Evolutionary conservation across 1,140 invertebrate genomes (phyloP).

Genomic region (Trachelipus rathkii): DNA sequence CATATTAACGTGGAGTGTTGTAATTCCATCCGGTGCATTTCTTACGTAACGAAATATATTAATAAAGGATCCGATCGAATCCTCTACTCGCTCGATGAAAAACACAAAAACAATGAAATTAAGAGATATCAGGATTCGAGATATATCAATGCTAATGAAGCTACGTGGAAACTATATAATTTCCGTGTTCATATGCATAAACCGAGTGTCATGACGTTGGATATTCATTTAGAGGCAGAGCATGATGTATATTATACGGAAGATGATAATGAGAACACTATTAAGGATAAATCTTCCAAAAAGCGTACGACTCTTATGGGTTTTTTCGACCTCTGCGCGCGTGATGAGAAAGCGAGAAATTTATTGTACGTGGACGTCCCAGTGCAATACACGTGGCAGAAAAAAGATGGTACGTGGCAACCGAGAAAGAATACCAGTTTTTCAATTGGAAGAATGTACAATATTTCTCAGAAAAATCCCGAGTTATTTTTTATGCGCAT

Average conservation of each 20-base stretch:
- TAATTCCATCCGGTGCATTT: background rate
- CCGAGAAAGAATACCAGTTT: too few species aligned
- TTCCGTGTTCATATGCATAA: background rate
- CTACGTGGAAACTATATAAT: background rate
- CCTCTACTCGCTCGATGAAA: background rate
- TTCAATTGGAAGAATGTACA: too few species aligned
- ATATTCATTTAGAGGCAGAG: background rate
- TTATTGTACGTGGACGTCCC: too few species aligned
- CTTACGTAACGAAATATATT: background rate
- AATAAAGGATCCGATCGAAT: background rate
- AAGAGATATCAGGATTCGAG: background rate
- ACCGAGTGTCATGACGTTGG: background rate
- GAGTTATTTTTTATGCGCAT: background rate
- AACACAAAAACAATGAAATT: background rate
- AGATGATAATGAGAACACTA: background rate
- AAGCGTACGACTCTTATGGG: background rate
- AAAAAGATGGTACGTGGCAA: background rate
- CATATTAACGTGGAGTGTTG: background rate
- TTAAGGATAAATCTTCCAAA: background rate
- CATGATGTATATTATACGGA: background rate
- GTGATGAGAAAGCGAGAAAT: background rate
- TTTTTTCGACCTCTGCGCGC: background rate
- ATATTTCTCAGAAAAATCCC: background rate
- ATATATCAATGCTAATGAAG: background rate
- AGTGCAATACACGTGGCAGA: background rate